These are phyloP conservation scores for Lucinisca nassula DNA, from an alignment of 2,888 invertebrate genomes.

Conservation along the genomic window DNA sequence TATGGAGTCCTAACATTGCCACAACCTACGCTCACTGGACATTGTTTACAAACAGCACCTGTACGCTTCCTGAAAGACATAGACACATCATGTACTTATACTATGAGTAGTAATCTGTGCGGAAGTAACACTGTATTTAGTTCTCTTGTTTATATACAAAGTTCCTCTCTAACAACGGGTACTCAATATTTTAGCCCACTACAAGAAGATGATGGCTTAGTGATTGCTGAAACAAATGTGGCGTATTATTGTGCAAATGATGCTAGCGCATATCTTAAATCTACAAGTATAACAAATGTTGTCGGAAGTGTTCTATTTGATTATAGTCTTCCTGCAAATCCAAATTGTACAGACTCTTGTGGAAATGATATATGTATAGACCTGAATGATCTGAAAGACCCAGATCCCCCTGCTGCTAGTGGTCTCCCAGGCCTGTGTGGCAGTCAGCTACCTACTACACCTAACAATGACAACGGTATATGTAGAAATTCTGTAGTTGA, in stretches of 20 bases:
- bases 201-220: slow-evolving; percentile 43
- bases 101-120: slow-evolving; percentile 74
- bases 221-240: slow-evolving; percentile 66
- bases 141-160: slow-evolving; percentile 77
- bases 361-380: slow-evolving; percentile 69
- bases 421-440: slow-evolving; percentile 72
- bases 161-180: slow-evolving; percentile 70
- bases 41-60: slow-evolving; percentile 80
- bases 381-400: slow-evolving; percentile 48
- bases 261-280: slow-evolving; percentile 67
- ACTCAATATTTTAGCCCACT: slow-evolving; percentile 64
- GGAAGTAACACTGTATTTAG: slow-evolving; percentile 75
- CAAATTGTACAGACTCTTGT: slow-evolving; percentile 70
- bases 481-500: slow-evolving; percentile 84
- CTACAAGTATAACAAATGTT: slow-evolving; percentile 35
- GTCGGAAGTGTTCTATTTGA: slow-evolving; percentile 58
- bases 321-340: slow-evolving; percentile 62
- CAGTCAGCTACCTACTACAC: slow-evolving; percentile 77
- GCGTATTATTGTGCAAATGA: slow-evolving; percentile 73
- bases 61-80: slow-evolving; percentile 80
- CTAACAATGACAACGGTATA: slow-evolving; percentile 36
- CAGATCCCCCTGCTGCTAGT: slow-evolving; percentile 27
- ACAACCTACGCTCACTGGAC: slow-evolving; percentile 76
- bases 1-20: slow-evolving; percentile 80
- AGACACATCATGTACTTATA: slow-evolving; percentile 73